phyloP scores from a whole-genome alignment of 2,888 invertebrate genomes.

The Luffia ferchaultella region DNA sequence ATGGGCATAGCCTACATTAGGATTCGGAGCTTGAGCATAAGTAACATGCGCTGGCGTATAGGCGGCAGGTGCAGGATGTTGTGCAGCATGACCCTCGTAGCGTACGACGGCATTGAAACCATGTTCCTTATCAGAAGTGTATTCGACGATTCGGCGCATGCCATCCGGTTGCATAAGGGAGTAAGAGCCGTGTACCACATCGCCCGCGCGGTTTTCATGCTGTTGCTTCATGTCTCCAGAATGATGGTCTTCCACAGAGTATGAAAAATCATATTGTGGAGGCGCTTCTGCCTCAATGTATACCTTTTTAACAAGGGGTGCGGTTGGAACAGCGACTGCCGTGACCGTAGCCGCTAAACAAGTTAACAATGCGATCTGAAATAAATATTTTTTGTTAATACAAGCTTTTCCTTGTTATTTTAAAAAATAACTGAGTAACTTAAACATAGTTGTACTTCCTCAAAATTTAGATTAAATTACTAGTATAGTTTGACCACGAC shows the following conservation, averaged over 20 bases:
- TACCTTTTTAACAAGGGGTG: constrained; percentile 32
- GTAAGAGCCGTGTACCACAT: constrained; percentile 51
- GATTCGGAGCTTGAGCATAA: constrained; percentile 18
- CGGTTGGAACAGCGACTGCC: constrained; percentile 27
- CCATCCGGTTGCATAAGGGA: constrained; percentile 58
- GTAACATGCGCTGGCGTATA: too few species aligned
- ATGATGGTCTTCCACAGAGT: constrained; percentile 50
- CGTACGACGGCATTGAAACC: constrained; percentile 56
- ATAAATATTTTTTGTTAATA: neutral
- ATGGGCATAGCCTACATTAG: constrained; percentile 22
- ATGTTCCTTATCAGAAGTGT: constrained; percentile 44
- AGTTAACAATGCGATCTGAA: constrained; percentile 1
- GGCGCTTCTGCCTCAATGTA: constrained; percentile 41
- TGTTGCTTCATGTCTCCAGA: constrained; percentile 55
- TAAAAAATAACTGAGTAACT: neutral
- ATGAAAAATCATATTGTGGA: constrained; percentile 49
- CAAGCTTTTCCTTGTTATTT: neutral
- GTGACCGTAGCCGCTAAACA: constrained; percentile 15
- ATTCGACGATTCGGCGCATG: constrained; percentile 48
- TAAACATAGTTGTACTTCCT: too few species aligned
- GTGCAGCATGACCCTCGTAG: constrained; percentile 42
- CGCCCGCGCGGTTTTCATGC: constrained; percentile 47
- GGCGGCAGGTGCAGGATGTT: constrained; percentile 16
- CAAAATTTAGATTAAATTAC: too few species aligned
- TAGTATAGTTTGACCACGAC: too few species aligned